Evolutionary conservation across 2,113 vertebrate genomes (phyloP).

Genomic region (Pseudorhombus dupliciocellatus): DNA sequence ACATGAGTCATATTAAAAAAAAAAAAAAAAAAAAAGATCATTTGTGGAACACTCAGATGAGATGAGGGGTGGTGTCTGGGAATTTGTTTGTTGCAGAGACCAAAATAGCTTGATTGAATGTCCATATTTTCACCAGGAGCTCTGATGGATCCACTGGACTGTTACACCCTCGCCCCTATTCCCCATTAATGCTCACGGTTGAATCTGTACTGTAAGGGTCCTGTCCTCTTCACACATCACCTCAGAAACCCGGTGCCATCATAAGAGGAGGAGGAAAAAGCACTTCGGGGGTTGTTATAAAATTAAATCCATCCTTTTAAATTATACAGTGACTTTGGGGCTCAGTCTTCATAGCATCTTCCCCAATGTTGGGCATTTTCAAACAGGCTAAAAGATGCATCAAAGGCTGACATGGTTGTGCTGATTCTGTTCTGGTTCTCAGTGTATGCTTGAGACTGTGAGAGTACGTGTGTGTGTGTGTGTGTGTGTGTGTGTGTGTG

Average conservation of each 20-base stretch:
- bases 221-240: neutral
- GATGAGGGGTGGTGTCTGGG: too few species aligned
- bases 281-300: neutral
- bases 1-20: too few species aligned
- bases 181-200: too few species aligned
- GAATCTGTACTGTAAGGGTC: too few species aligned
- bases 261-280: neutral
- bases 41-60: too few species aligned
- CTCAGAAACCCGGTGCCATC: neutral
- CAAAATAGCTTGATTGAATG: too few species aligned
- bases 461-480: constrained; percentile 1
- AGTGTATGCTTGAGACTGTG: constrained; percentile 11
- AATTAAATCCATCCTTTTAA: neutral
- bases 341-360: neutral
- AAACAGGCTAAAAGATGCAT: constrained; percentile 46
- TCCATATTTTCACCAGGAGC: too few species aligned
- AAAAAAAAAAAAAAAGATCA: too few species aligned
- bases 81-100: too few species aligned
- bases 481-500: neutral
- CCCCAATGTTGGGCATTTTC: constrained; percentile 12
- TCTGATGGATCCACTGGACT: too few species aligned
- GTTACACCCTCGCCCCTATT: too few species aligned
- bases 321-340: neutral
- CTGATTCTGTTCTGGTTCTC: constrained; percentile 53
- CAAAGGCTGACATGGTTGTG: constrained; percentile 36